phyloP scores from a whole-genome alignment of 2,888 invertebrate species.

The Piscicola geometra region DNA sequence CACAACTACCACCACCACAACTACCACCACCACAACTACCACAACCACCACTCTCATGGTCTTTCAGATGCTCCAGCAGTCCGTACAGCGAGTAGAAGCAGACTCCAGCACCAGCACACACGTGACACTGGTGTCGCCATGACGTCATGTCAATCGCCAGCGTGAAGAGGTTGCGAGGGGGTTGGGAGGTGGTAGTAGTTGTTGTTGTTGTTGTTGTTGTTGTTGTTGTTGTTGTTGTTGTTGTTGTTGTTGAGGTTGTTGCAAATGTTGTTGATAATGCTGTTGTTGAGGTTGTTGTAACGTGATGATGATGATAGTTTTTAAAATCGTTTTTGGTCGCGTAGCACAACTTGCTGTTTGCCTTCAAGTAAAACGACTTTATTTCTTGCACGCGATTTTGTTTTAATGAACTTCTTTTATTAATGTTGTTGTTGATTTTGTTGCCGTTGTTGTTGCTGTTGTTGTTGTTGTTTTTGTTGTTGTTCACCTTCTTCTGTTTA shows the following conservation, averaged over 20 bases:
- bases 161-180: background rate
- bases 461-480: background rate
- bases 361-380: no score
- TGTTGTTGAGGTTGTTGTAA: no score
- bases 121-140: background rate
- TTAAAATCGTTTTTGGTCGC: no score
- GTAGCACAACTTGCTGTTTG: no score
- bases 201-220: background rate
- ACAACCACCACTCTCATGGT: constrained; percentile 44
- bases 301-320: no score
- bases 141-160: constrained; percentile 9
- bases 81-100: constrained; percentile 34
- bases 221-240: background rate
- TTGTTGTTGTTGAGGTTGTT: background rate
- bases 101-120: constrained; percentile 26
- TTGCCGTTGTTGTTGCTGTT: background rate
- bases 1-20: no score
- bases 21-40: background rate
- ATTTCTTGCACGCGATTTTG: background rate
- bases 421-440: constrained; percentile 10
- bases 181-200: background rate
- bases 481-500: background rate
- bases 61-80: constrained; percentile 27
- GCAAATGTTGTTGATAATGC: background rate
- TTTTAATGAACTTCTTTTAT: background rate